These are phyloP conservation scores for Progne subis DNA, from an alignment of 2,113 vertebrate species.

Conservation along the genomic window DNA sequence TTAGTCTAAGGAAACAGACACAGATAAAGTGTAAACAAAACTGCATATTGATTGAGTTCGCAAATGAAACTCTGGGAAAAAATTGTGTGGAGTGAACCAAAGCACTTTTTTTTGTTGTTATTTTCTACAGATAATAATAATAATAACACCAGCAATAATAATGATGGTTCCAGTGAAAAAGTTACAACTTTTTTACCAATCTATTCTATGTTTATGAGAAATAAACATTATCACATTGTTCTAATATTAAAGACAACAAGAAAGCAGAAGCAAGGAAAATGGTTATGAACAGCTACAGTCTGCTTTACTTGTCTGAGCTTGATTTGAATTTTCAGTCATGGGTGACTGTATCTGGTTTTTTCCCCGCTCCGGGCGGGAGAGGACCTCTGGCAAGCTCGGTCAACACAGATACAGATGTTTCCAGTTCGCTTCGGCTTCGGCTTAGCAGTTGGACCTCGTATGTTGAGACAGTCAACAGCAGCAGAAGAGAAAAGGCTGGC, in stretches of 20 bases:
- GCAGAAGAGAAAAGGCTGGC: no score
- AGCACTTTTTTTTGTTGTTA: background rate
- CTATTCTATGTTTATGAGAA: background rate
- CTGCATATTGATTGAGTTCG: background rate
- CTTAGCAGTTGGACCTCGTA: no score
- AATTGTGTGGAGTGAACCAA: background rate
- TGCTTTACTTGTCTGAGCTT: background rate
- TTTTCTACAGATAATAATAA: background rate
- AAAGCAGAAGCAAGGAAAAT: background rate
- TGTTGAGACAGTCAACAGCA: no score
- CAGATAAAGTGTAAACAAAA: background rate
- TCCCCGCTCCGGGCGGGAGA: no score
- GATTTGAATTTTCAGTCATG: conserved; percentile 5
- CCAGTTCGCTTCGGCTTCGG: no score
- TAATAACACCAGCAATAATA: background rate
- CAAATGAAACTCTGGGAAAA: background rate
- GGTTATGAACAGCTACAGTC: background rate
- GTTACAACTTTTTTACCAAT: background rate
- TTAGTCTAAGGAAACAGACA: background rate
- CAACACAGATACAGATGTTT: no score
- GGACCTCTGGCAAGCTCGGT: no score
- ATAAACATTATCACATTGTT: background rate
- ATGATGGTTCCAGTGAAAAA: background rate
- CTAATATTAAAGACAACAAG: background rate
- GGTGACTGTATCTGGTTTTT: no score